phyloP scores from a whole-genome alignment of 92 coral and sea anemone genomes.

The Umimayanthus kanabou region DNA sequence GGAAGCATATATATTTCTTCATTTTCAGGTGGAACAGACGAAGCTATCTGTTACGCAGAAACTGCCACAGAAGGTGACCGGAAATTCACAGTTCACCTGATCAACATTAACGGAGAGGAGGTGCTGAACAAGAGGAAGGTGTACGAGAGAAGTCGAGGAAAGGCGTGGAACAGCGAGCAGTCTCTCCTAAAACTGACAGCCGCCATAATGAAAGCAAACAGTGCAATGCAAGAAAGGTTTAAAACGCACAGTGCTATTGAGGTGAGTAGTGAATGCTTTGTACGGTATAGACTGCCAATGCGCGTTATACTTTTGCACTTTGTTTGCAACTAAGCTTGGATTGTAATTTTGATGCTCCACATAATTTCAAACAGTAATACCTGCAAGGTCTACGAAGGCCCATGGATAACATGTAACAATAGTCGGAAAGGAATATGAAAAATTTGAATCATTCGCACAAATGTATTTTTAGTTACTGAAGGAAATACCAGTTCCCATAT shows the following conservation, averaged over 20 bases:
- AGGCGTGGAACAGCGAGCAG: conserved; percentile 64
- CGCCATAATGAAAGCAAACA: conserved; percentile 54
- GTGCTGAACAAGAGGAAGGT: conserved; percentile 66
- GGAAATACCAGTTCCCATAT: too few species aligned
- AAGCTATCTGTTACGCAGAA: conserved; percentile 67
- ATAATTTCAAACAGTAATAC: too few species aligned
- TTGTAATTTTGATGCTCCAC: too few species aligned
- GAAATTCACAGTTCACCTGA: conserved; percentile 61
- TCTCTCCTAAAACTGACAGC: conserved; percentile 50
- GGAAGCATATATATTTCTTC: too few species aligned
- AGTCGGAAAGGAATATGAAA: too few species aligned
- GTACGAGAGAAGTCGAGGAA: conserved; percentile 62
- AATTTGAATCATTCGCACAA: too few species aligned
- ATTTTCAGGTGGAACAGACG: conserved; percentile 57
- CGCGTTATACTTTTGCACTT: too few species aligned
- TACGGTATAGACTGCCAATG: not conserved
- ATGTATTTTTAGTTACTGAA: too few species aligned
- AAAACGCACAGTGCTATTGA: conserved; percentile 49
- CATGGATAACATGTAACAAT: too few species aligned
- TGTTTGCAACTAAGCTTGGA: too few species aligned
- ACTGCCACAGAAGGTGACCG: conserved; percentile 64
- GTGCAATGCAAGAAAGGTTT: conserved; percentile 39
- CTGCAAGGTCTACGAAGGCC: too few species aligned
- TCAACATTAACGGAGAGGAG: conserved; percentile 68
- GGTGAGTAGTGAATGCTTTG: conserved; percentile 18